phyloP scores from a whole-genome alignment of 2,113 vertebrate species.

The Sylvietta virens region DNA sequence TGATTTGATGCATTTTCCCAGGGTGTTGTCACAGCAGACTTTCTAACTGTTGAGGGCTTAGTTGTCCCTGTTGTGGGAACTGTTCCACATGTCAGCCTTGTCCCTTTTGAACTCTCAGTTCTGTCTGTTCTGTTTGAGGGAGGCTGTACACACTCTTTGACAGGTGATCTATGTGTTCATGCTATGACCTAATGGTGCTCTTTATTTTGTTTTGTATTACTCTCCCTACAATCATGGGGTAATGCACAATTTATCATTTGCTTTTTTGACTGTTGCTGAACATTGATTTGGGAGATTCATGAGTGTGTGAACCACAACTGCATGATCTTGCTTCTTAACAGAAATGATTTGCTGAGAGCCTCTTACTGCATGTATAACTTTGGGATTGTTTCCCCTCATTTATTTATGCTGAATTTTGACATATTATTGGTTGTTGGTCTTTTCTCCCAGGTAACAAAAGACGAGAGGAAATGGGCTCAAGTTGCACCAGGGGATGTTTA shows the following conservation, averaged over 20 bases:
- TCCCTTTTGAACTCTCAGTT: not conserved
- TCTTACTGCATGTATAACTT: not conserved
- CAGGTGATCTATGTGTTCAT: not conserved
- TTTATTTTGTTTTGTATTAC: not conserved
- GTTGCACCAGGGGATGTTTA: not conserved
- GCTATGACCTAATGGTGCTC: not conserved
- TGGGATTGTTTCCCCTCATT: not conserved
- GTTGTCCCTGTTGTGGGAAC: not conserved
- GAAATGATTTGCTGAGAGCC: not conserved
- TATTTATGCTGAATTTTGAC: not conserved
- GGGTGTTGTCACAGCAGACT: not conserved
- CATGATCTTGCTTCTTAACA: not conserved
- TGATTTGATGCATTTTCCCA: not conserved
- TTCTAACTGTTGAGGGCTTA: not conserved
- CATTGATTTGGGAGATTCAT: not conserved
- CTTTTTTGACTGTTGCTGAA: not conserved
- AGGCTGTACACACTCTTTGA: not conserved
- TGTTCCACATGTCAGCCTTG: not conserved
- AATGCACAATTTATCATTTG: not conserved
- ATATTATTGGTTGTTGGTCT: not conserved
- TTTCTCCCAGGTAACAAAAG: not conserved
- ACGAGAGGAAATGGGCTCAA: not conserved
- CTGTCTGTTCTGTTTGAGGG: not conserved
- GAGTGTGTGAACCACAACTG: not conserved
- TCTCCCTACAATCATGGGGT: not conserved